Evolutionary conservation across 2,888 invertebrate genomes (phyloP).

Genomic region (Phortica okadai): DNA sequence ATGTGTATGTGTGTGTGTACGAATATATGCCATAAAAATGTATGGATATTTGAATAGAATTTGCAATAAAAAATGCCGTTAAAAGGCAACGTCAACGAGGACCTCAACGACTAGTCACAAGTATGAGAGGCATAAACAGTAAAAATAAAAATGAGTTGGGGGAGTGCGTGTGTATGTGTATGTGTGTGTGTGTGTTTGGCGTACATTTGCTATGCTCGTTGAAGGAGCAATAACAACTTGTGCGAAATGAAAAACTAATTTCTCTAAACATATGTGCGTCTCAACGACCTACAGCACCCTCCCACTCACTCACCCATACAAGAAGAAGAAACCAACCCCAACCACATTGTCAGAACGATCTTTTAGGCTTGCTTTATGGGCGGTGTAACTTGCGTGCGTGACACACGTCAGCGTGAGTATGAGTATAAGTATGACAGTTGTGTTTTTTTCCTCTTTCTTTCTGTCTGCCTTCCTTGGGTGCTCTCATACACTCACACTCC

Average conservation of each 20-base stretch:
- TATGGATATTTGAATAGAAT: conserved; percentile 72
- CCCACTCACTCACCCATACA: conserved; percentile 35
- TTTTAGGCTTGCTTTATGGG: conserved; percentile 21
- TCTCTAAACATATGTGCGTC: conserved; percentile 68
- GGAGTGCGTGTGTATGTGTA: conserved; percentile 15
- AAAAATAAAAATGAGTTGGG: conserved; percentile 24
- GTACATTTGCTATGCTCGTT: conserved; percentile 22
- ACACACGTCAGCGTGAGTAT: background rate
- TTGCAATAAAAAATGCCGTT: conserved; percentile 73
- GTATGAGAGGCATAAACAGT: background rate
- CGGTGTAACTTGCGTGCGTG: conserved; percentile 8
- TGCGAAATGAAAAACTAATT: conserved; percentile 72
- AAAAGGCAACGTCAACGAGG: conserved; percentile 55
- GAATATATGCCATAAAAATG: conserved; percentile 63
- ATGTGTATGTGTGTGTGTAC: conserved; percentile 37
- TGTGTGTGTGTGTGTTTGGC: conserved; percentile 37
- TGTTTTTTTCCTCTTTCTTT: conserved; percentile 33
- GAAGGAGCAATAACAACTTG: conserved; percentile 68
- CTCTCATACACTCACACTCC: background rate
- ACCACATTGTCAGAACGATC: conserved; percentile 11
- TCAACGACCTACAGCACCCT: conserved; percentile 44
- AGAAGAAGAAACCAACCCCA: conserved; percentile 7
- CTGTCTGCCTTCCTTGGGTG: background rate
- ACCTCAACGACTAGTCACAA: background rate
- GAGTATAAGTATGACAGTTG: background rate